Percentiles rank a stretch among this genome's conserved stretches.
phyloP scores from a whole-genome alignment of 2,113 vertebrate genomes.

The Rhynchopsitta pachyrhyncha region DNA sequence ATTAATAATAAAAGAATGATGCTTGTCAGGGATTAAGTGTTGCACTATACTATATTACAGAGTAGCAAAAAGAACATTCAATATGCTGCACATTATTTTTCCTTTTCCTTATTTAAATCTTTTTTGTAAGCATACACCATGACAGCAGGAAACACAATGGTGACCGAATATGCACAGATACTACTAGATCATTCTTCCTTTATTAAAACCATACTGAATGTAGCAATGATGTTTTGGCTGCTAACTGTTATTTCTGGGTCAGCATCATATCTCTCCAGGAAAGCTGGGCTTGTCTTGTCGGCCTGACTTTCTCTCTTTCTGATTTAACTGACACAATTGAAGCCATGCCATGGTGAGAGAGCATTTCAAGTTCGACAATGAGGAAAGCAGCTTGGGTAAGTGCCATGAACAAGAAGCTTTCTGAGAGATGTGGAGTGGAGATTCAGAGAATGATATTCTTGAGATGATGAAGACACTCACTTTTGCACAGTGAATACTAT shows the following conservation, averaged over 20 bases:
- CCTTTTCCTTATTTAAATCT: conserved; percentile 25
- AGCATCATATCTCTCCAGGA: conserved; percentile 67
- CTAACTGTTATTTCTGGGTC: conserved; percentile 56
- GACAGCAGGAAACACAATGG: not conserved
- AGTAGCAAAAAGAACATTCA: conserved; percentile 5
- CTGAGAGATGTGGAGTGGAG: conserved; percentile 29
- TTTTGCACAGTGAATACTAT: not conserved
- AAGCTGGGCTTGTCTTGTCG: conserved; percentile 65
- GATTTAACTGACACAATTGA: conserved; percentile 79
- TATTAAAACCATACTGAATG: conserved; percentile 47
- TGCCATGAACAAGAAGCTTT: conserved; percentile 68
- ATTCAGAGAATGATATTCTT: conserved; percentile 5
- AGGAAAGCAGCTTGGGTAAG: conserved; percentile 65
- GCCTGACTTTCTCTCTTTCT: conserved; percentile 63
- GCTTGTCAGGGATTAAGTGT: conserved; percentile 18
- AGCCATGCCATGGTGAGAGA: conserved; percentile 72
- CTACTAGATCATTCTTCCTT: conserved; percentile 24
- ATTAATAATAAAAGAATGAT: conserved; percentile 18
- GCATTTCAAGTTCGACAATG: conserved; percentile 73
- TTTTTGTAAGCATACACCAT: not conserved
- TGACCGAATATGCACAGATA: not conserved
- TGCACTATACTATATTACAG: not conserved
- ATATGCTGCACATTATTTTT: not conserved
- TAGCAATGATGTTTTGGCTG: conserved; percentile 24
- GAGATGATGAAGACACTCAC: not conserved